A percentile compares a stretch with the other conserved stretches of the same genome.
phyloP scores from a whole-genome alignment of 2,113 vertebrate species.

The Eubucco bourcierii region DNA sequence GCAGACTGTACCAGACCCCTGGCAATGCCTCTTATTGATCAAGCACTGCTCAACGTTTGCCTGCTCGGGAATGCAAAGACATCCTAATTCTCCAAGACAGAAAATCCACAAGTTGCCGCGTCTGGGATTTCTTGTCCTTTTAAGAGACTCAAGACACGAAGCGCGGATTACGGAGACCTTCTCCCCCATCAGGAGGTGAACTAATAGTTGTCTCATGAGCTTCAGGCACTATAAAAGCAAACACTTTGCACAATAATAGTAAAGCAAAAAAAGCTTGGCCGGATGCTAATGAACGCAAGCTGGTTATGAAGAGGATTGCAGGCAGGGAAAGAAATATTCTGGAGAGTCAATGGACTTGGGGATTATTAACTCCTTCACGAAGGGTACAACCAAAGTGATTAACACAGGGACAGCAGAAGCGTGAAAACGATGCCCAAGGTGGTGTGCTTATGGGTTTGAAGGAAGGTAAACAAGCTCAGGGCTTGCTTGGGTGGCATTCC shows the following conservation, averaged over 20 bases:
- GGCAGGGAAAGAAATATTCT: not conserved
- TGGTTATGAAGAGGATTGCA: not conserved
- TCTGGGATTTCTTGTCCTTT: slow-evolving; percentile 34
- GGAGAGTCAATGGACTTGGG: not conserved
- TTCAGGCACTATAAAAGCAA: slow-evolving; percentile 7
- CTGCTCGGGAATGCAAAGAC: slow-evolving; percentile 63
- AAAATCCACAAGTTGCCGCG: slow-evolving; percentile 2
- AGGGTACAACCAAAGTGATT: not conserved
- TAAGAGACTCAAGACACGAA: not conserved
- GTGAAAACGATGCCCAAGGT: not conserved
- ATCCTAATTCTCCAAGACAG: slow-evolving; percentile 56
- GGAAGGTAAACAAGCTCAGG: not conserved
- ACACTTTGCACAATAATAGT: not conserved
- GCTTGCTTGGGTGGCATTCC: not conserved
- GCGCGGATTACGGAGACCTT: not conserved
- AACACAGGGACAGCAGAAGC: not conserved
- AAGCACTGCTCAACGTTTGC: slow-evolving; percentile 45
- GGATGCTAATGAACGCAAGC: not conserved
- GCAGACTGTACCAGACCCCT: slow-evolving; percentile 51
- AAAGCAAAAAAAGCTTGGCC: not conserved
- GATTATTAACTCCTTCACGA: not conserved
- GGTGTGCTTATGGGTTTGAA: not conserved
- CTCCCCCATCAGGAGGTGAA: not conserved
- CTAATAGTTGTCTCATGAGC: not conserved
- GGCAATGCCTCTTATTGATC: slow-evolving; percentile 61